Base-by-base conservation (phyloP, 2,888 invertebrate species). In the Drosophila leonis region DNA sequence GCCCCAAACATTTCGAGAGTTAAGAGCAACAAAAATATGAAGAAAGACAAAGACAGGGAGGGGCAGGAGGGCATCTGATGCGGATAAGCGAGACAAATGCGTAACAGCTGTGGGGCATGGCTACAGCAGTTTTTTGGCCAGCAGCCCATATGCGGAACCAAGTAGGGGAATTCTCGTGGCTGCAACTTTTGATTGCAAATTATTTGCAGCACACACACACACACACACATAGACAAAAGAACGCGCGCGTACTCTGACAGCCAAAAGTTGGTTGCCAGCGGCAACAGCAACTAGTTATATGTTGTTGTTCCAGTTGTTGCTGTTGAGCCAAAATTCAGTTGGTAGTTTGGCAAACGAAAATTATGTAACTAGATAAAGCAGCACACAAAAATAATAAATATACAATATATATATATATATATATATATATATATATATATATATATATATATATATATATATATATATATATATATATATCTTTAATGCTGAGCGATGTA, bases 111-210 rank as follows among this genome's bases (percentile, higher is more conserved):
- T 31, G 65, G 66, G 70, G 72, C 54, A 52, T 33, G 55, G 66
- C 57, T 74, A 75, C 69, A 67, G 66, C 77, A 44, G 44, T 42
- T 55, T 64, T 31, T 39, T 39, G 42, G 55, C 18, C 44, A 39
- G 18, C 15, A 46, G 42, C 29, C 46, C 44, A 59, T 37, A 35
- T 37, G 52, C 29, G 61, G 54, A 64, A 29, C 37, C 49, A 52
- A 68, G 64, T 46, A 64, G 13, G n/a, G 18, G 48, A 70, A 60
- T 75, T 73, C 75, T 62, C 65, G 67, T 87, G 57, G 66, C 62
- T 73, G 86, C 80, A 84, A 84, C 79, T 84, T 84, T 88, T 84
- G 86, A 84, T 84, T 84, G 84, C 84, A 85, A 85, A 88, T 84
- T 88, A 88, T 85, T 84, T 85, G 88, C 70, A 72, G 60, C 74